Evolutionary conservation across 1,140 invertebrate genomes (phyloP), one percentile per base, ranked within the genome.

Genomic region (Aphelenchoides besseyi): DNA sequence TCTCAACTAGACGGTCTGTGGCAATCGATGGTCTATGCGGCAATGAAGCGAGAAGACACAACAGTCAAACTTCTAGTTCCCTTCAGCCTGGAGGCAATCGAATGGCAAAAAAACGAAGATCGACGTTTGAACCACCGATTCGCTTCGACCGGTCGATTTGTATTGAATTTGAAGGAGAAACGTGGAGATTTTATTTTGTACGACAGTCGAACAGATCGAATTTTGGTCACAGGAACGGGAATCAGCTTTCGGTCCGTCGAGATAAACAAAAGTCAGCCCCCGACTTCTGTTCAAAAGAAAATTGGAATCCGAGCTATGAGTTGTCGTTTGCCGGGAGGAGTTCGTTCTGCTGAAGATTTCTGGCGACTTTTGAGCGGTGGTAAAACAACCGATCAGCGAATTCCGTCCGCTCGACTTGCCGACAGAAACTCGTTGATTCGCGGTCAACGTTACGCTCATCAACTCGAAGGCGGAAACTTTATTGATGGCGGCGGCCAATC

Each of bases 401-500:
- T 76, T 18, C 75, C 75, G 18, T 55, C 77, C 18, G 32, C 26
- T 28, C 18, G 75, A 61, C 41, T 76, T 32, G 12, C 77, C 18
- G 55, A 29, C 30, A 33, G 72, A 32, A 79, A 79, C 54, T 28
- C 3, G 1, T 29, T 75, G n/a, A n/a, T 75, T 35, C 12, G 36
- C 32, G 73, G 59, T 2, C 16, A 35, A 26, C 23, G 69, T 52
- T 69, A 71, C 37, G 68, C 32, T 9, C 18, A 35, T 23, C 41
- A 63, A 2, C n/a, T 79, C 29, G 75, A 76, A 48, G 75, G 75
- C n/a, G 75, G 64, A 2, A 62, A 79, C 52, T 76, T 76, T 53
- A 26, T 76, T 2, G 18, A 26, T n/a, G 29, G 59, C n/a, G 59
- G 41, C 41, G 12, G 41, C 41, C 12, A 72, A 57, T 37, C 70